These are phyloP conservation scores for Dione juno DNA, from an alignment of 2,888 invertebrate species.

Conservation along the genomic window DNA sequence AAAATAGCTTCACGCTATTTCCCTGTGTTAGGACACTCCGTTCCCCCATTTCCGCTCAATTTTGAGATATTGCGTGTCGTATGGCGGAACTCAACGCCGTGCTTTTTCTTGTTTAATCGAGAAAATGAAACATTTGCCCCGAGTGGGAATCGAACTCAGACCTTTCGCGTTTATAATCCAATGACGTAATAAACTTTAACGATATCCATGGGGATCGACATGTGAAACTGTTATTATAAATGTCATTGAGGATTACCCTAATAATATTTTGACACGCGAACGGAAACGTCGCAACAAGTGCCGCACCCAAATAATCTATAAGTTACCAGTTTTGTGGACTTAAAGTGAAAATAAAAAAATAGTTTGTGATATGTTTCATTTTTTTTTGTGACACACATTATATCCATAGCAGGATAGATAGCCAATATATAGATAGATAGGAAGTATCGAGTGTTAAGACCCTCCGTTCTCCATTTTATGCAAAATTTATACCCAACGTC, in stretches of 20 bases:
- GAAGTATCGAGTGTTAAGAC: too few species aligned
- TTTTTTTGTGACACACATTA: too few species aligned
- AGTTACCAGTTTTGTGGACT: background rate
- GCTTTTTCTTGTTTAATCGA: too few species aligned
- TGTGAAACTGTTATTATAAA: constrained; percentile 8
- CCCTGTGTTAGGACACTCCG: background rate
- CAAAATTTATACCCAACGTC: too few species aligned
- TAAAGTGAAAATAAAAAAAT: too few species aligned
- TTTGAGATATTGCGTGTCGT: too few species aligned
- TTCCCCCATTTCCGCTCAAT: background rate
- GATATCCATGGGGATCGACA: background rate
- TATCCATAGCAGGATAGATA: too few species aligned
- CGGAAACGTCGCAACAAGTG: background rate
- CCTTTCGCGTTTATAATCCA: background rate
- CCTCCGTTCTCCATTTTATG: too few species aligned
- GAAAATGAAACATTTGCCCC: too few species aligned
- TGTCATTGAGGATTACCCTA: constrained; percentile 4
- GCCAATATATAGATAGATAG: too few species aligned
- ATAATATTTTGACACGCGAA: constrained; percentile 9
- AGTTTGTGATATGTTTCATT: too few species aligned
- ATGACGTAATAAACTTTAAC: background rate
- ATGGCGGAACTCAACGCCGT: too few species aligned
- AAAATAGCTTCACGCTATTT: background rate
- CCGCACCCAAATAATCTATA: background rate
- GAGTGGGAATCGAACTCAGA: background rate